phyloP scores from a whole-genome alignment of 2,113 vertebrate species.

The Zapus hudsonius region DNA sequence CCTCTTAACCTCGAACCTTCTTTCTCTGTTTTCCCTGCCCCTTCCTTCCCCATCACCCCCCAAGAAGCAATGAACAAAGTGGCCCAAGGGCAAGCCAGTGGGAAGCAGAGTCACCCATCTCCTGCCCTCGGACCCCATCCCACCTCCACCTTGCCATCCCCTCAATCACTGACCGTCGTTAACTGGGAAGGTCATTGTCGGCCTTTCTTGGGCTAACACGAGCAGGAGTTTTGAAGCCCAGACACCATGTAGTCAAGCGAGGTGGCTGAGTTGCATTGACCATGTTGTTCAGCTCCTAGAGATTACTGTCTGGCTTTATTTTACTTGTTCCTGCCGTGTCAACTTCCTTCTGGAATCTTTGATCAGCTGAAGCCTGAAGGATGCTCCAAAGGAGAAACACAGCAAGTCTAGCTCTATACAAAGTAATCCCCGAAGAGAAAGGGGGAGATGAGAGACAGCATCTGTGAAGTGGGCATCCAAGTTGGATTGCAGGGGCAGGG shows the following conservation, averaged over 20 bases:
- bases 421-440: neutral
- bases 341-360: constrained; percentile 46
- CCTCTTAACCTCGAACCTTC: neutral
- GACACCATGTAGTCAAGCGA: rapidly evolving
- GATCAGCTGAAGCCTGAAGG: neutral
- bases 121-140: neutral
- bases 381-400: neutral
- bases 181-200: neutral
- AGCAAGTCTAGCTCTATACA: neutral
- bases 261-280: too few species aligned
- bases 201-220: neutral
- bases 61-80: neutral
- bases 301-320: neutral
- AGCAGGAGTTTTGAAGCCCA: neutral
- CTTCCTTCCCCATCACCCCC: neutral
- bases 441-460: neutral
- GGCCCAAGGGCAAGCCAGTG: neutral
- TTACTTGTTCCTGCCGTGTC: neutral
- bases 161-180: neutral
- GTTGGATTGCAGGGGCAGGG: neutral
- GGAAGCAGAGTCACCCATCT: neutral
- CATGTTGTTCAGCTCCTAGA: neutral
- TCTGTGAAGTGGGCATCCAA: neutral
- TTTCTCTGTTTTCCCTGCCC: neutral
- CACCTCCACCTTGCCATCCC: neutral